Percentiles rank a stretch among this genome's conserved stretches.
phyloP scores from a whole-genome alignment of 2,113 vertebrate genomes.

The Pleuronectes platessa region DNA sequence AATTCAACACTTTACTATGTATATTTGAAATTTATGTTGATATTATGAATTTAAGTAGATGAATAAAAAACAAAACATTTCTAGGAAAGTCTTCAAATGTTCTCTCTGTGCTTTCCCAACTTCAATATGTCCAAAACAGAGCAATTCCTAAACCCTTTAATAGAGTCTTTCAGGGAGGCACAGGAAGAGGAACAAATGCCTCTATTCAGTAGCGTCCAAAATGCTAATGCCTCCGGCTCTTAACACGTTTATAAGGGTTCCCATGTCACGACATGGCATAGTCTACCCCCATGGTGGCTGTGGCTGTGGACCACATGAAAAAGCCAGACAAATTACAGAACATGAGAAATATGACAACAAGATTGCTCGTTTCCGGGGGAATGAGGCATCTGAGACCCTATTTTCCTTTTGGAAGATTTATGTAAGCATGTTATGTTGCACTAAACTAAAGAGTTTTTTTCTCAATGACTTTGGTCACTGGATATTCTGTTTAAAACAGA shows the following conservation, averaged over 20 bases:
- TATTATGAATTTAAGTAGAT: not conserved
- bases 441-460: constrained; percentile 7
- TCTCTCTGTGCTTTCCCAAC: constrained; percentile 66
- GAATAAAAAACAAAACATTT: constrained; percentile 41
- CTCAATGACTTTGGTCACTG: constrained; percentile 6
- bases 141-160: constrained; percentile 84
- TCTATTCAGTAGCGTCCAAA: constrained; percentile 85
- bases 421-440: constrained; percentile 28
- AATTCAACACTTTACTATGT: not conserved
- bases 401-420: constrained; percentile 38
- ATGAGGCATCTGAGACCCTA: constrained; percentile 17
- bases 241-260: constrained; percentile 85
- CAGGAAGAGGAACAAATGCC: constrained; percentile 85
- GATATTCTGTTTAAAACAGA: constrained; percentile 24
- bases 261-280: constrained; percentile 83
- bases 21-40: not conserved
- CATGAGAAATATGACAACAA: constrained; percentile 70
- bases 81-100: constrained; percentile 58
- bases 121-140: constrained; percentile 78
- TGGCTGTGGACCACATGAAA: constrained; percentile 57
- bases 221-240: constrained; percentile 86
- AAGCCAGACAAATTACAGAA: constrained; percentile 61
- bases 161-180: constrained; percentile 83
- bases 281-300: constrained; percentile 66
- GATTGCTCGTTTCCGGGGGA: constrained; percentile 58